Base-by-base conservation (phyloP, 2,113 vertebrate genomes). In the Bubo bubo region DNA sequence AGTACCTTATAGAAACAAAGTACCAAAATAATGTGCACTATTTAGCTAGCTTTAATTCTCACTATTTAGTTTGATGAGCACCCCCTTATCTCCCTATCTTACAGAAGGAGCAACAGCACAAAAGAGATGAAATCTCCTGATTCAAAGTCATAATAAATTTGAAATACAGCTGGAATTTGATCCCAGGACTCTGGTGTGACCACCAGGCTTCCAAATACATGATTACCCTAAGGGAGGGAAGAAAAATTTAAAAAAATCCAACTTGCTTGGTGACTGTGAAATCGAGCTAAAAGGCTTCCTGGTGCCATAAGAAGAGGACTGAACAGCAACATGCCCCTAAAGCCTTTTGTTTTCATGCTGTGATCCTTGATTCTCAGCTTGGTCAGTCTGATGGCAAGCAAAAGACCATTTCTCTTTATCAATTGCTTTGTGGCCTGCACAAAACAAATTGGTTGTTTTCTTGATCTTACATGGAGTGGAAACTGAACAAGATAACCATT, bases 401-500 rank as follows among this genome's bases (percentile, higher is more conserved):
- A 75, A 93, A 88, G 62, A 45, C 15, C 11, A 58, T 96, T 92
- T 88, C 62, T 74, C 75, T 80, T 83, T 88, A 92, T 47, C 34
- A 81, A 68, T 18, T 91, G 43, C 47, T 60, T 12, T 3, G 72
- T 85, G 79, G 39, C 34, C 49, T 53, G 37, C 52, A 79, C 43
- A 76, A 95, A 96, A 88, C 74, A 93, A 94, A 93, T 86, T 63
- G 16, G 15, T 88, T 86, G 62, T 41, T 90, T 79, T 64, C 80
- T 79, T 86, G 43, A 80, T 84, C 76, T 92, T 64, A 87, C 60
- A 73, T 0, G 0, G 45, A 94, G 94, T 58, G 53, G 47, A 87
- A 95, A 93, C 66, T n/a, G 91, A 91, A 90, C 24, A 67, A 87
- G 88, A 87, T 81, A 95, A 75, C 32, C 23, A 81, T 73, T 91